Percentiles rank a stretch among this genome's conserved stretches.
Conservation (phyloP, 2,888 invertebrate genomes). For the Rugalucina vietnamica region DNA sequence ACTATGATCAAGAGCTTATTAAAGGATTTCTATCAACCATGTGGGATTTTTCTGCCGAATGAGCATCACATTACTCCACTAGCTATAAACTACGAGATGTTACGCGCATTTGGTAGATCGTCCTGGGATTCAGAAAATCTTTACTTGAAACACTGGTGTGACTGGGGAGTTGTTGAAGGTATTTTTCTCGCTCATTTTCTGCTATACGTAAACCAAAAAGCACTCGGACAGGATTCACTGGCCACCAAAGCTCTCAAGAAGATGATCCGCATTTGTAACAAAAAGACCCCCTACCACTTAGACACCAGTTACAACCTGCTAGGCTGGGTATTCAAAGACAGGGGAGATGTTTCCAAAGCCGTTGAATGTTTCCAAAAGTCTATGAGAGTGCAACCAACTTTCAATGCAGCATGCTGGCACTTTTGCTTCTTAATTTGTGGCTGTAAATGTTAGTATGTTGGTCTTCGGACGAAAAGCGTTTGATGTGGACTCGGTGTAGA, state of each 20-base stretch:
- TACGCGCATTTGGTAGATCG: neutral
- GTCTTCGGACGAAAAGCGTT: no score
- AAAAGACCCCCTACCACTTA: neutral
- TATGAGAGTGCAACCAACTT: conserved; percentile 15
- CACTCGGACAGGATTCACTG: neutral
- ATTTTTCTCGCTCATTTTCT: neutral
- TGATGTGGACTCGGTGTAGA: no score
- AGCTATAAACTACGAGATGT: neutral
- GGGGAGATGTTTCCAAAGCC: conserved; percentile 6
- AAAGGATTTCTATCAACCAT: neutral
- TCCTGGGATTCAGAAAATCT: neutral
- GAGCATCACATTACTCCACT: neutral
- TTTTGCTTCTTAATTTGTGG: conserved; percentile 1
- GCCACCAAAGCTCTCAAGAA: neutral
- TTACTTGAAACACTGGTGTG: neutral
- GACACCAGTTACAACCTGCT: neutral
- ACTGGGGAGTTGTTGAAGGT: neutral
- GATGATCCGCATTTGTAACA: neutral
- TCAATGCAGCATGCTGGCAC: conserved; percentile 43
- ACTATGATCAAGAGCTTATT: neutral
- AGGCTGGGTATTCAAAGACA: conserved; percentile 19
- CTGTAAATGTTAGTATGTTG: no score
- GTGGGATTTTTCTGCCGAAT: neutral
- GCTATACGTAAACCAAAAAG: neutral
- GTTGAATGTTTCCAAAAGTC: conserved; percentile 22